phyloP scores from a whole-genome alignment of 2,888 invertebrate species.

The Hartigia nigra region DNA sequence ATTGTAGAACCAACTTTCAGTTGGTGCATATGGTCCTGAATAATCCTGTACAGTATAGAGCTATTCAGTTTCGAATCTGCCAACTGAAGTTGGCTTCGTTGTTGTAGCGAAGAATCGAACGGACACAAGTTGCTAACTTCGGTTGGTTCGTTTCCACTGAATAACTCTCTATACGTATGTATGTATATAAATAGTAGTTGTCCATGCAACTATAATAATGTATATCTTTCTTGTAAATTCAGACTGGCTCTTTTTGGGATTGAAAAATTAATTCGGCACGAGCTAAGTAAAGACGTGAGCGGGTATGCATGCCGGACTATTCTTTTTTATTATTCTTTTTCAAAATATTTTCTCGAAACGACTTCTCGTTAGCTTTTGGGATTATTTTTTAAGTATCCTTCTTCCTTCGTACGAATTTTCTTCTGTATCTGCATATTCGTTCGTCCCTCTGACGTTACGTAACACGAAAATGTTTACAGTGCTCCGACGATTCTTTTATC shows the following conservation, averaged over 20 bases:
- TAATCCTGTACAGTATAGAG: neutral
- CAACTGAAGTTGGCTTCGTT: neutral
- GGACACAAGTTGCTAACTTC: neutral
- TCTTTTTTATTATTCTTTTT: constrained; percentile 22
- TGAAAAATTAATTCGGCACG: constrained; percentile 32
- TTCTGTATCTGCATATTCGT: constrained; percentile 2
- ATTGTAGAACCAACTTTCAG: neutral
- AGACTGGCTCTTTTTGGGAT: constrained; percentile 35
- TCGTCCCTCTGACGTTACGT: neutral
- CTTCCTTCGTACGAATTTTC: neutral
- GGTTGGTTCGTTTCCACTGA: neutral
- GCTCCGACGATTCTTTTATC: neutral
- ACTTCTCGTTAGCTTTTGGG: constrained; percentile 31
- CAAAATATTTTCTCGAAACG: constrained; percentile 26
- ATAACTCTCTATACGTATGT: neutral
- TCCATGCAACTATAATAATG: constrained; percentile 52
- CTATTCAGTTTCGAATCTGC: neutral
- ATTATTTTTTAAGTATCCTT: constrained; percentile 38
- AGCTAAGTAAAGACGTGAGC: constrained; percentile 32
- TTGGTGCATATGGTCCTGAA: neutral
- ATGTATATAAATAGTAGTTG: constrained; percentile 35
- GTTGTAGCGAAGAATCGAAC: neutral
- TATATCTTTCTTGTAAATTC: constrained; percentile 23
- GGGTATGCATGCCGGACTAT: neutral
- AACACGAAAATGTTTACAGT: neutral